These are phyloP conservation scores for Montifringilla adamsi DNA, from an alignment of 2,113 vertebrate genomes.

Conservation along the genomic window DNA sequence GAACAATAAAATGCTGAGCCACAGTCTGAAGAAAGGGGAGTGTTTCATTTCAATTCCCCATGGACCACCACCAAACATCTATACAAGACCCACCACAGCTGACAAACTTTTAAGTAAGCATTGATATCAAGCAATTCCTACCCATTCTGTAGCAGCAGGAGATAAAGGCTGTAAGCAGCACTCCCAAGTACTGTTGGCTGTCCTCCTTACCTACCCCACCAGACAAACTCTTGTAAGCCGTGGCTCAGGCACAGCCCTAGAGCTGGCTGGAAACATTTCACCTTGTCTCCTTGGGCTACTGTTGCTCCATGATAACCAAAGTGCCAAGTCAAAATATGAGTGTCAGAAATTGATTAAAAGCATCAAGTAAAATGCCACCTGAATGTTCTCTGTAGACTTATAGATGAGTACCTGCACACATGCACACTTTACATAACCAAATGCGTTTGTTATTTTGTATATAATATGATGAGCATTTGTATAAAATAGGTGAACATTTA, in stretches of 20 bases:
- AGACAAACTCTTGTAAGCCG: not conserved
- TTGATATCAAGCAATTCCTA: not conserved
- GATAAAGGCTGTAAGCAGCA: not conserved
- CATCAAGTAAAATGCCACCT: not conserved
- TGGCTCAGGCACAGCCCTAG: not conserved
- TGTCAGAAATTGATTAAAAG: not conserved
- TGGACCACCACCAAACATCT: not conserved
- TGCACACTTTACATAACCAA: not conserved
- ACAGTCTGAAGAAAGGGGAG: not conserved
- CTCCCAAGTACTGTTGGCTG: not conserved
- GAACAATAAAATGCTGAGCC: not conserved
- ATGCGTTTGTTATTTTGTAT: not conserved
- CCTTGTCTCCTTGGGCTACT: not conserved
- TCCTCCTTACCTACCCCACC: not conserved
- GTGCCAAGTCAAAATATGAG: not conserved
- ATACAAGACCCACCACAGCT: not conserved
- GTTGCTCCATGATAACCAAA: not conserved
- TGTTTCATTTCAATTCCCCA: not conserved
- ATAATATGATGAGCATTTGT: not conserved
- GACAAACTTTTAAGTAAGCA: not conserved
- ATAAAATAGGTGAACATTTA: not conserved
- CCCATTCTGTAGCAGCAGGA: not conserved
- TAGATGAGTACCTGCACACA: not conserved
- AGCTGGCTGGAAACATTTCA: not conserved
- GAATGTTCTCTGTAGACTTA: not conserved